Evolutionary conservation across 2,888 invertebrate genomes (phyloP).

Genomic region (Alitta virens): DNA sequence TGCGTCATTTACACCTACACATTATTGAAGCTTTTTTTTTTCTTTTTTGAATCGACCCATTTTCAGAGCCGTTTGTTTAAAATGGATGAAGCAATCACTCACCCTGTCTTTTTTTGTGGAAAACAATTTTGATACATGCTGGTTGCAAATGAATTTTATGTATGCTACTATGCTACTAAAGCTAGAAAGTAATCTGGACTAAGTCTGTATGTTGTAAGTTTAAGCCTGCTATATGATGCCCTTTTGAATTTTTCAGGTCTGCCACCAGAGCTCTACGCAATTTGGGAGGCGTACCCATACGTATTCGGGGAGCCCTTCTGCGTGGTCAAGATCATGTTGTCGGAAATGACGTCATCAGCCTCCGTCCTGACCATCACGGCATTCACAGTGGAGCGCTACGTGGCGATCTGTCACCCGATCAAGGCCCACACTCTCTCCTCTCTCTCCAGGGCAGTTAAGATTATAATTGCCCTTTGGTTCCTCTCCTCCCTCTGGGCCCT

Average conservation of each 20-base stretch:
- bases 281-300: constrained; percentile 59
- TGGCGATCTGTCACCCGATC: constrained; percentile 87
- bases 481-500: constrained; percentile 71
- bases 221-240: neutral
- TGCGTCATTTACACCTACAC: no score
- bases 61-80: no score
- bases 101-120: no score
- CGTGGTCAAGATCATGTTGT: constrained; percentile 57
- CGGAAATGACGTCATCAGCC: constrained; percentile 74
- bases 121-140: no score
- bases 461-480: constrained; percentile 77
- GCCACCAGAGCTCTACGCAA: constrained; percentile 57
- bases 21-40: no score
- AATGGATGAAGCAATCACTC: no score
- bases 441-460: constrained; percentile 74
- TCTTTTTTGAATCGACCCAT: no score
- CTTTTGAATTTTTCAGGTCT: constrained; percentile 47
- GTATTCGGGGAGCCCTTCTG: constrained; percentile 57
- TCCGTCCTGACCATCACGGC: constrained; percentile 89
- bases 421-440: constrained; percentile 80
- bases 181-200: no score
- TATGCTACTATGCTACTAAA: no score
- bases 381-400: constrained; percentile 83
- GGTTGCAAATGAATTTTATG: no score
- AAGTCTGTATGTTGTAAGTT: no score